phyloP scores from a whole-genome alignment of 2,888 invertebrate genomes.

The Chloromyia formosa region DNA sequence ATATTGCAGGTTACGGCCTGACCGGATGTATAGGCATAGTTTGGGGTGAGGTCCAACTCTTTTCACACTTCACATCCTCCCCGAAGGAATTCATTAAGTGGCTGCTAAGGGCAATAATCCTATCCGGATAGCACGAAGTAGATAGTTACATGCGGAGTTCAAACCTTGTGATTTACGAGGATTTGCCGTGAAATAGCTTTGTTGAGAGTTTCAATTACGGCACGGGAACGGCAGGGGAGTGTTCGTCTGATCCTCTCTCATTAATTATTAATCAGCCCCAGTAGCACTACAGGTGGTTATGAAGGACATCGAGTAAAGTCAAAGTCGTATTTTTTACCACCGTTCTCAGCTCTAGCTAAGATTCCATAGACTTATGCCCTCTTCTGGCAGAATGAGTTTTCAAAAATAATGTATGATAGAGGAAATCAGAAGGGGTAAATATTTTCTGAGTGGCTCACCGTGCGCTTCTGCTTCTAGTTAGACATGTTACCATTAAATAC shows the following conservation, averaged over 20 bases:
- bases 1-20: not conserved
- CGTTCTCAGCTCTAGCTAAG: too few species aligned
- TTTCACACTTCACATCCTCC: not conserved
- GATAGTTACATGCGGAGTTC: not conserved
- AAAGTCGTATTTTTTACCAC: too few species aligned
- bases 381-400: too few species aligned
- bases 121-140: not conserved
- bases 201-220: not conserved
- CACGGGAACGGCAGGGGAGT: not conserved
- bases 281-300: too few species aligned
- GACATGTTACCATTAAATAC: too few species aligned
- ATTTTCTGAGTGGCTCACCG: too few species aligned
- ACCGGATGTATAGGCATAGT: not conserved
- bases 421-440: too few species aligned
- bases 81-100: slow-evolving; percentile 7
- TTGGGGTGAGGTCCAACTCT: not conserved
- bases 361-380: too few species aligned
- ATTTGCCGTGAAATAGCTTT: not conserved
- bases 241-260: not conserved
- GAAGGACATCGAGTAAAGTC: too few species aligned
- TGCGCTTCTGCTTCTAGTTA: too few species aligned
- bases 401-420: too few species aligned
- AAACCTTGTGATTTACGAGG: not conserved
- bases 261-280: not conserved
- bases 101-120: slow-evolving; percentile 7